phyloP scores from a whole-genome alignment of 2,113 vertebrate species.

The Labrus mixtus region DNA sequence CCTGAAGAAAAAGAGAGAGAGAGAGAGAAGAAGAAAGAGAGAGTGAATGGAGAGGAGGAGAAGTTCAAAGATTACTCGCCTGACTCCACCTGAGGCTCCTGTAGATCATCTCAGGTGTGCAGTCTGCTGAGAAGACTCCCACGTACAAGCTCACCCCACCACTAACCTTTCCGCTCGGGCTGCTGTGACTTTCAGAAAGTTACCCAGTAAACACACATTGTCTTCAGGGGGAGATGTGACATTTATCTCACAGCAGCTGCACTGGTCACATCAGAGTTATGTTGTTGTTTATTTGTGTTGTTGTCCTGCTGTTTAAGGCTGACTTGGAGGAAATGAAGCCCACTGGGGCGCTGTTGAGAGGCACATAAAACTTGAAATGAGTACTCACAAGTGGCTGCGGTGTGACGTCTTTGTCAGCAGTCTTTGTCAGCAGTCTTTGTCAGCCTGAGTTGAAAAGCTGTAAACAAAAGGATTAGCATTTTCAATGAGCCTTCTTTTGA shows the following conservation, averaged over 20 bases:
- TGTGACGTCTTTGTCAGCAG: background rate
- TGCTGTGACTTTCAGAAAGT: slow-evolving; percentile 76
- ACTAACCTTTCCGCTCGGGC: slow-evolving; percentile 76
- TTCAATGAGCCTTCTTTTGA: too few species aligned
- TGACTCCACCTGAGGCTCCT: slow-evolving; percentile 48
- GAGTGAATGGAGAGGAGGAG: slow-evolving; percentile 16
- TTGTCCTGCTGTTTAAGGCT: slow-evolving; percentile 23
- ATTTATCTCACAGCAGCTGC: slow-evolving; percentile 69
- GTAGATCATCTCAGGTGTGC: slow-evolving; percentile 73
- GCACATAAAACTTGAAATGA: too few species aligned
- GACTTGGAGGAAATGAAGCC: slow-evolving; percentile 22
- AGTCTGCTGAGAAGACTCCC: slow-evolving; percentile 66
- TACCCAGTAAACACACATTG: slow-evolving; percentile 69
- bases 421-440: too few species aligned
- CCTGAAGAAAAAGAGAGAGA: slow-evolving; percentile 39
- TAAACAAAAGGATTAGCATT: too few species aligned
- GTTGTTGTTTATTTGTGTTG: slow-evolving; percentile 3
- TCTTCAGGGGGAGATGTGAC: slow-evolving; percentile 68
- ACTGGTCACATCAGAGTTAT: slow-evolving; percentile 29
- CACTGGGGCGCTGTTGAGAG: background rate
- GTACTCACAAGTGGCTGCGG: background rate
- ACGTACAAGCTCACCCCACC: slow-evolving; percentile 53
- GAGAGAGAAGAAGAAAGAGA: slow-evolving; percentile 3
- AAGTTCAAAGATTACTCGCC: slow-evolving; percentile 56
- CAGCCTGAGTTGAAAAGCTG: too few species aligned